A percentile compares a stretch with the other conserved stretches of the same genome.
Evolutionary conservation across 2,113 vertebrate genomes (phyloP).

Genomic region (Thunnus thynnus): DNA sequence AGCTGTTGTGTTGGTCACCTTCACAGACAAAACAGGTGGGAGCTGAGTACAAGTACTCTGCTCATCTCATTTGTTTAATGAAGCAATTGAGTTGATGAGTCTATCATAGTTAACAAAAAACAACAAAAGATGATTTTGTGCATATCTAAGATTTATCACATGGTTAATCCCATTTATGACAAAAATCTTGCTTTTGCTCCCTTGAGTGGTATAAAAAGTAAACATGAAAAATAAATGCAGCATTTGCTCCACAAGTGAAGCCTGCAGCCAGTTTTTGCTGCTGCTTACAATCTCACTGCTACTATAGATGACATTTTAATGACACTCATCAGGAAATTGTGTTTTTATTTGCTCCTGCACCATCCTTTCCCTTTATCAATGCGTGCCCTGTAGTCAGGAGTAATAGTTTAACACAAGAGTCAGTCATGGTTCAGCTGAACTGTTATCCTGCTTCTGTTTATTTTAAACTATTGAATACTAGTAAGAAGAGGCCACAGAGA

Average conservation of each 20-base stretch:
- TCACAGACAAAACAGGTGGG: not conserved
- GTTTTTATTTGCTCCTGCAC: conserved; percentile 31
- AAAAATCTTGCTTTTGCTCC: not conserved
- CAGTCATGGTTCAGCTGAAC: not conserved
- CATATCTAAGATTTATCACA: not conserved
- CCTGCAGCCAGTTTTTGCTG: conserved; percentile 24
- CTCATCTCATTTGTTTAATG: conserved; percentile 11
- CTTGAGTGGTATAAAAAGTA: not conserved
- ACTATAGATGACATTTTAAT: conserved; percentile 38
- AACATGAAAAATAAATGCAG: conserved; percentile 21
- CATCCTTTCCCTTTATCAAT: conserved; percentile 1
- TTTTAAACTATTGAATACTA: no score
- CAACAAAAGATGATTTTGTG: not conserved
- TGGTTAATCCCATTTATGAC: not conserved
- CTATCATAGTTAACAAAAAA: not conserved
- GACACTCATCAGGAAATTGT: conserved; percentile 4
- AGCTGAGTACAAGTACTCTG: not conserved
- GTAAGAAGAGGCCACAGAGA: no score
- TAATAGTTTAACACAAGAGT: conserved; percentile 8
- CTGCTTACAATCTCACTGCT: not conserved
- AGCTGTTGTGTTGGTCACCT: not conserved
- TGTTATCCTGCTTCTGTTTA: not conserved
- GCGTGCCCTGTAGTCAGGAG: not conserved
- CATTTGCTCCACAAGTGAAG: not conserved
- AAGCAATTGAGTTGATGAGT: conserved; percentile 8